Conservation (phyloP, 2,888 invertebrate genomes). For the Belgica antarctica region DNA sequence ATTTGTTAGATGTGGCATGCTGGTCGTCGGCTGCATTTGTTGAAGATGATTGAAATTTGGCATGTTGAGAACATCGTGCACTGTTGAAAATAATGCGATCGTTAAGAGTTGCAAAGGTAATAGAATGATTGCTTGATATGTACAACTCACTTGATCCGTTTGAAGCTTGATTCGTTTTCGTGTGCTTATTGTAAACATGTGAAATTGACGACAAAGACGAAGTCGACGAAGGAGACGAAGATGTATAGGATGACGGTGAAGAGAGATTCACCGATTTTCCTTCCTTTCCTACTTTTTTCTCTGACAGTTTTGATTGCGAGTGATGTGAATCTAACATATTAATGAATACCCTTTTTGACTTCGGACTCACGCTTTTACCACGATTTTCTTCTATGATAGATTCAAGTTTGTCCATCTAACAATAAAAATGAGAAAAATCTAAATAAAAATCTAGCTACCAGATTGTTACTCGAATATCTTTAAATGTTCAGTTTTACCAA, state of each 20-base stretch:
- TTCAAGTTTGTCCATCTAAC: conserved; percentile 27
- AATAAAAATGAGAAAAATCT: too few relatives aligned
- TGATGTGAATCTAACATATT: conserved; percentile 33
- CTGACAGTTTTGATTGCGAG: conserved; percentile 7
- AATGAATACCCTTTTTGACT: conserved; percentile 37
- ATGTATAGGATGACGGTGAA: conserved; percentile 36
- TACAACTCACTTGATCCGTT: conserved; percentile 68
- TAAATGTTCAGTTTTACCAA: too few relatives aligned
- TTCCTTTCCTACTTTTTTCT: conserved; percentile 15
- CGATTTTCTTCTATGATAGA: conserved; percentile 24
- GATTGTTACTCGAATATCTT: too few relatives aligned
- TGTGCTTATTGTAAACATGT: conserved; percentile 32
- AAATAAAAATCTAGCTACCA: too few relatives aligned
- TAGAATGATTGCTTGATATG: conserved; percentile 53
- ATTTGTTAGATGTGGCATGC: conserved; percentile 3
- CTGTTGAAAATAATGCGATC: conserved; percentile 46
- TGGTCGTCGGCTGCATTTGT: conserved; percentile 22
- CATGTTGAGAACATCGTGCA: conserved; percentile 57
- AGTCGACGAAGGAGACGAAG: conserved; percentile 36
- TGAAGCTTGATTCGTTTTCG: conserved; percentile 49
- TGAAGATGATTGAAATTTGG: conserved; percentile 45
- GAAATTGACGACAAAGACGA: conserved; percentile 37
- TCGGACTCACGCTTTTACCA: conserved; percentile 37
- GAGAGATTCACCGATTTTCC: conserved; percentile 36
- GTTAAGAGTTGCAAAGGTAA: not conserved